Conservation (phyloP, 2,797 vertebrate species). For the Philypnodon macrostomus region DNA sequence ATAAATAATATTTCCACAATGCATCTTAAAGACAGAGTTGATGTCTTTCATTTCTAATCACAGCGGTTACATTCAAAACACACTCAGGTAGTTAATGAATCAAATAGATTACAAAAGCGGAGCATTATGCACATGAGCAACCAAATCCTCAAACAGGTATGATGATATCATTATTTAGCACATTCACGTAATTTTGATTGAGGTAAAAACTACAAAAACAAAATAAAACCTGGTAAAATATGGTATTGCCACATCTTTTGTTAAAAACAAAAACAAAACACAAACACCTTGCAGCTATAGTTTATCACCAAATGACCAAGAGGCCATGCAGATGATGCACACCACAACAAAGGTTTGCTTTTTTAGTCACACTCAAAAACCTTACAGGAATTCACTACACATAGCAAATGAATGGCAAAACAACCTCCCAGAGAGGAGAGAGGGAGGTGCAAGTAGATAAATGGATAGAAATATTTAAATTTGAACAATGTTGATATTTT, state of each 20-base stretch:
- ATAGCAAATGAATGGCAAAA: slow-evolving; percentile 62
- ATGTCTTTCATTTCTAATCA: slow-evolving; percentile 8
- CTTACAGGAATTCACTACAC: slow-evolving; percentile 53
- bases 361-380: slow-evolving; percentile 46
- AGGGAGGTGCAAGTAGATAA: slow-evolving; percentile 18
- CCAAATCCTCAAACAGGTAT: no score
- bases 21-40: no score
- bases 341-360: slow-evolving; percentile 46
- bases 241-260: no score
- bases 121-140: no score
- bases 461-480: background rate
- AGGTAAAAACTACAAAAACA: no score
- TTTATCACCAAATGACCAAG: slow-evolving; percentile 48
- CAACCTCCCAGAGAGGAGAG: slow-evolving; percentile 41
- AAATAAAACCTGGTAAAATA: background rate
- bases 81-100: no score
- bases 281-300: slow-evolving; percentile 47
- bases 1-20: no score
- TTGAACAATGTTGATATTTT: background rate
- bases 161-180: no score
- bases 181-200: no score
- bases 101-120: no score
- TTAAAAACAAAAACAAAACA: slow-evolving; percentile 39
- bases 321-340: slow-evolving; percentile 66
- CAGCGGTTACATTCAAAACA: no score